Evolutionary conservation across 2,888 invertebrate species (phyloP).

Genomic region (Calliphora vomitoria): DNA sequence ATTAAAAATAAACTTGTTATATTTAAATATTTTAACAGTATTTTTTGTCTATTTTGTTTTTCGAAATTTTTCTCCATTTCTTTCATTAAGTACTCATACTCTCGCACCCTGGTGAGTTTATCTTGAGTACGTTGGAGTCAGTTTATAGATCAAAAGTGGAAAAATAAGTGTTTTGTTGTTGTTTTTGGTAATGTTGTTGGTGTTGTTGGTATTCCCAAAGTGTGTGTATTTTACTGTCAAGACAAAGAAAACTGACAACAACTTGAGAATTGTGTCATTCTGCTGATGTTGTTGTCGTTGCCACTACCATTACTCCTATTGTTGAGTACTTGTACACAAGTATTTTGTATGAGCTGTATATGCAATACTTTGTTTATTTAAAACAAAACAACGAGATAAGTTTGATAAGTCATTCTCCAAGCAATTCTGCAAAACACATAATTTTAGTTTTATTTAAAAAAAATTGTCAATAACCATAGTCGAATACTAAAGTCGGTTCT

Average conservation of each 20-base stretch:
- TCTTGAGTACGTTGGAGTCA: background rate
- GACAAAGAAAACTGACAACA: conserved; percentile 57
- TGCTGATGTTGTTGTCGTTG: background rate
- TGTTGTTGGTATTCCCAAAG: conserved; percentile 48
- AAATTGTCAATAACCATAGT: no score
- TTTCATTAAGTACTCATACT: conserved; percentile 40
- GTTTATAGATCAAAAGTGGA: conserved; percentile 37
- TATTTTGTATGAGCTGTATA: conserved; percentile 30
- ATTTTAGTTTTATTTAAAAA: no score
- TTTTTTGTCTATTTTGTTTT: background rate
- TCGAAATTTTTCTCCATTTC: background rate
- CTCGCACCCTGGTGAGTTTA: conserved; percentile 17
- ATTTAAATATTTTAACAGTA: conserved; percentile 59
- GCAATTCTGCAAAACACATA: no score
- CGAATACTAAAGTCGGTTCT: no score
- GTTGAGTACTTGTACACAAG: conserved; percentile 40
- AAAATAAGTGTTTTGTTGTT: conserved; percentile 34
- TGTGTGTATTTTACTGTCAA: conserved; percentile 58
- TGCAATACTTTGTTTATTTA: background rate
- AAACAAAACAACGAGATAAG: background rate
- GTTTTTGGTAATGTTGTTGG: conserved; percentile 1
- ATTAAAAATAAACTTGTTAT: conserved; percentile 1
- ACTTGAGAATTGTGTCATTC: conserved; percentile 54
- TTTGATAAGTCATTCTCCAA: background rate
- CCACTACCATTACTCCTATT: background rate